These are phyloP conservation scores for Sphenodon punctatus DNA, from an alignment of 2,797 vertebrate genomes.

Conservation along the genomic window DNA sequence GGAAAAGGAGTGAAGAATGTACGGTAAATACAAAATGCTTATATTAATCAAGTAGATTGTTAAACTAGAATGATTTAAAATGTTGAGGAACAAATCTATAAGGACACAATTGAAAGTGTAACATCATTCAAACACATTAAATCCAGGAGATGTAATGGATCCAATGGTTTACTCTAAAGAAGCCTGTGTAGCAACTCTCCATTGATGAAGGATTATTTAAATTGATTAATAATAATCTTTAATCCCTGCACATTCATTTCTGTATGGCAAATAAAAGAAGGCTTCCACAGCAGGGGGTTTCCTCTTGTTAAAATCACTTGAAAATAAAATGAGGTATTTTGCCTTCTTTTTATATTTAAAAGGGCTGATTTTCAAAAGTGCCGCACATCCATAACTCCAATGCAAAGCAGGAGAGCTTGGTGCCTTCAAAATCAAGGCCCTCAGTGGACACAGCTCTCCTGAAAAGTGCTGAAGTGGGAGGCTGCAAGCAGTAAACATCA, in stretches of 20 bases:
- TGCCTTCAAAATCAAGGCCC: not conserved
- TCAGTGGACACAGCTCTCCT: not conserved
- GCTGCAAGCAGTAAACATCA: no score
- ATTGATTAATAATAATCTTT: slow-evolving; percentile 29
- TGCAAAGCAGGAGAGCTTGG: not conserved
- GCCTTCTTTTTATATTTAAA: not conserved
- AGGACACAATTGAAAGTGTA: not conserved
- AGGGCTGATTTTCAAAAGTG: not conserved
- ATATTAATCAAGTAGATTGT: not conserved
- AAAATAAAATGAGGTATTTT: not conserved
- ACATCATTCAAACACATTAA: slow-evolving; percentile 2
- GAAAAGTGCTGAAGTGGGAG: no score
- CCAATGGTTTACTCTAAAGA: not conserved
- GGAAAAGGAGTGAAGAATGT: not conserved
- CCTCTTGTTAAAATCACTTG: not conserved
- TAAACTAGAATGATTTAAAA: not conserved
- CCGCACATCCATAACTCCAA: not conserved
- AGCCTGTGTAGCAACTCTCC: slow-evolving; percentile 16
- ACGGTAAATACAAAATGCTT: not conserved
- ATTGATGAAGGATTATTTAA: slow-evolving; percentile 18
- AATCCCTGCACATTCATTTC: slow-evolving; percentile 15
- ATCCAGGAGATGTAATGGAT: not conserved
- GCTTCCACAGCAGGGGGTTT: slow-evolving; percentile 12
- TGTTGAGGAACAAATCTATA: not conserved
- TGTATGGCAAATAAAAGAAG: not conserved